A percentile compares a stretch with the other conserved stretches of the same genome.
Conservation (phyloP, 2,113 vertebrate species). For the Sebastes fasciatus region DNA sequence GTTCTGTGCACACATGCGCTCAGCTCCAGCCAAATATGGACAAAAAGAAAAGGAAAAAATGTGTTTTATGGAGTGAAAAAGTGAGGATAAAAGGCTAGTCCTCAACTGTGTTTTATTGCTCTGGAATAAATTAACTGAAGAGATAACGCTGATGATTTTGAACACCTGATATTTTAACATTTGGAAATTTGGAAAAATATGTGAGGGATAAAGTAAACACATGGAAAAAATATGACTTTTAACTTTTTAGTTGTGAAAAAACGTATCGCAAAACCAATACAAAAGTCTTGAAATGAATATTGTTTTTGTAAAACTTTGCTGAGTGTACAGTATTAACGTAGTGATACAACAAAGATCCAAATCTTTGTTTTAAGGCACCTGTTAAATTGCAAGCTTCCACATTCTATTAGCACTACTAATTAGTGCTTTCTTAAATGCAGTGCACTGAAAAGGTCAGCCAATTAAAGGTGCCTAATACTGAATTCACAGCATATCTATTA, state of each 20-base stretch:
- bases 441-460: not conserved
- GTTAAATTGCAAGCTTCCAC: not conserved
- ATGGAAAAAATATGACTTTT: not conserved
- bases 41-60: not conserved
- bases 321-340: not conserved
- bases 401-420: not conserved
- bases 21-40: not conserved
- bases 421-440: not conserved
- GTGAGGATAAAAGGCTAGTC: not conserved
- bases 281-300: not conserved
- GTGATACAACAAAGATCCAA: not conserved
- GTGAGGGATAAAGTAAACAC: not conserved
- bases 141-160: not conserved
- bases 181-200: not conserved
- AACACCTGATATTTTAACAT: not conserved
- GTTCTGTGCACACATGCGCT: not conserved
- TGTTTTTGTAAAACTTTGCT: not conserved
- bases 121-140: not conserved
- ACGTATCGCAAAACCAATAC: not conserved
- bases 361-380: not conserved
- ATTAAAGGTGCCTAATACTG: too few relatives aligned
- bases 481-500: too few relatives aligned
- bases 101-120: not conserved
- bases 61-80: slow-evolving; percentile 3
- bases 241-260: not conserved